Evolutionary conservation across 92 coral and sea anemone genomes (phyloP), one percentile per base, ranked within the genome.

Genomic region (Virgularia gustaviana): DNA sequence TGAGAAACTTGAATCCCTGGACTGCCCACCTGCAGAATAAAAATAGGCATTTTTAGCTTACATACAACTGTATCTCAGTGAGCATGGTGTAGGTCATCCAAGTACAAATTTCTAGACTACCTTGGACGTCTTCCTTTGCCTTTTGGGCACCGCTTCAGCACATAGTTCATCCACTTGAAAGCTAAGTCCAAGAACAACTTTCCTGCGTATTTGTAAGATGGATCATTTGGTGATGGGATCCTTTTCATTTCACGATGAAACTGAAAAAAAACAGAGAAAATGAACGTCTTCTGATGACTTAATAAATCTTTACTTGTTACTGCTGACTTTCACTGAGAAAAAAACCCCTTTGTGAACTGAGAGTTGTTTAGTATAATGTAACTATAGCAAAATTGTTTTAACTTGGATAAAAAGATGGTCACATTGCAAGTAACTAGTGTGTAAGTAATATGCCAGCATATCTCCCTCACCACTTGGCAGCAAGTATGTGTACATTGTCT

Each of bases 81-180:
- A 27, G 23, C n/a, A 73, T 24, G 20, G 7, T 36, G n/a, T 13
- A 43, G 51, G 19, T 16, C 51, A 0, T 43, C 13, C 0, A 0
- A 3, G n/a, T 1, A 43, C 19, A 13, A 43, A 20, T 43, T 20
- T n/a, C n/a, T n/a, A n/a, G 22, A 13, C 15, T 63, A 90, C 97
- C 97, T 86, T 78, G 97, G 97, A 65, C 96, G 76, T 61, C 83
- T 81, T 35, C 97, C 96, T 73, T 86, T 77, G 34, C 97, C 96
- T 65, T 85, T 79, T 67, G 81, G 88, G 54, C 96, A 91, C 18
- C 85, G 89, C 25, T 89, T 81, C 83, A 81, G 83, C 12, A 88
- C 97, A 84, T 86, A 91, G 13, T 83, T 75, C 91, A 91, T 91
- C 97, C 97, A 91, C 61, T 79, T 82, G 31, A 66, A 81, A 22